These are phyloP conservation scores for Muscicapa striata DNA, from an alignment of 2,797 vertebrate species.

Conservation along the genomic window DNA sequence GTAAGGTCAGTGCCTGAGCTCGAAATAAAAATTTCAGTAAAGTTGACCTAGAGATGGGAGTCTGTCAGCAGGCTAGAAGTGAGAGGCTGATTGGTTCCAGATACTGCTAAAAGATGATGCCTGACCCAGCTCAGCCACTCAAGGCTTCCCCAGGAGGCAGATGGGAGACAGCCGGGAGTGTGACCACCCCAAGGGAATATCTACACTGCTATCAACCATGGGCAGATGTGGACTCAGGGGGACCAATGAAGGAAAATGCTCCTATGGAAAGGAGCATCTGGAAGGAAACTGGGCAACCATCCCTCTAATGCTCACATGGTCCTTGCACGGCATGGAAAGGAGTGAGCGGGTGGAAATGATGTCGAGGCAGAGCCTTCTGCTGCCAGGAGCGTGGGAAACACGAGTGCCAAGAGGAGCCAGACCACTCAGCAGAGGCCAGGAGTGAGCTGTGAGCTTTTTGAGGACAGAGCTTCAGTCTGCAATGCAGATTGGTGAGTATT, in stretches of 20 bases:
- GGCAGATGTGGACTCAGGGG: accelerated
- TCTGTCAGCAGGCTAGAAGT: not conserved
- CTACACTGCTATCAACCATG: accelerated
- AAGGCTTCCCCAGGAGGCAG: not conserved
- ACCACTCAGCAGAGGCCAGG: not conserved
- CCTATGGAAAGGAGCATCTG: not conserved
- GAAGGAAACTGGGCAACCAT: not conserved
- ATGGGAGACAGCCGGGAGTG: accelerated
- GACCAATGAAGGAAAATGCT: accelerated
- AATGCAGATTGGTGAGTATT: not conserved
- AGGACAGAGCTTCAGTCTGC: not conserved
- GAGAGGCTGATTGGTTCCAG: not conserved
- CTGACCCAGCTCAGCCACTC: not conserved
- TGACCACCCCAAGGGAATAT: accelerated
- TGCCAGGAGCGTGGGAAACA: not conserved
- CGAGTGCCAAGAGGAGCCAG: accelerated
- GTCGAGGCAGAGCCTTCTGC: accelerated
- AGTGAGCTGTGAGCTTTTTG: not conserved
- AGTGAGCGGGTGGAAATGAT: accelerated
- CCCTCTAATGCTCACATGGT: not conserved
- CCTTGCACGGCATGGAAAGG: not conserved
- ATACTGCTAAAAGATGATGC: not conserved
- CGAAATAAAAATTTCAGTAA: not conserved
- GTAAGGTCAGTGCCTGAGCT: not conserved
- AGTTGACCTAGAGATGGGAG: not conserved